phyloP scores from a whole-genome alignment of 2,113 vertebrate species.

The Misgurnus anguillicaudatus region DNA sequence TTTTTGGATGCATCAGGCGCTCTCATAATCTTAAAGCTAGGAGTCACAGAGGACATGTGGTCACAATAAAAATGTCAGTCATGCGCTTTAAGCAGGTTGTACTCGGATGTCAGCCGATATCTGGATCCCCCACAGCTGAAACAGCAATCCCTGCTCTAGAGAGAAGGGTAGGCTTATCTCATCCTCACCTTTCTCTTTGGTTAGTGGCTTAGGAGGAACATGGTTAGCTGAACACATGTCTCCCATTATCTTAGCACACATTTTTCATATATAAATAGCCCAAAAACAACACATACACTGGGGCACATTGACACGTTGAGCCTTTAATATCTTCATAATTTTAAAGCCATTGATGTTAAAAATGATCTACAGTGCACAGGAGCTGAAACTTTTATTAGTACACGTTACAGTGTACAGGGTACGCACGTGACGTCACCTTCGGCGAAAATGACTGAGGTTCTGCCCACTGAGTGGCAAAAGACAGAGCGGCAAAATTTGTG shows the following conservation, averaged over 20 bases:
- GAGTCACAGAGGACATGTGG: conserved; percentile 14
- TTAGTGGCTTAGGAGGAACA: conserved; percentile 33
- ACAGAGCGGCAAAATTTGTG: too few species aligned
- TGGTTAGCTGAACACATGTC: conserved; percentile 44
- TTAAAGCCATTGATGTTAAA: not conserved
- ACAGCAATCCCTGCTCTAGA: conserved; percentile 7
- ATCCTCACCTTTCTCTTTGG: conserved; percentile 24
- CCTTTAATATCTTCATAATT: conserved; percentile 17
- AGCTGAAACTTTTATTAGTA: not conserved
- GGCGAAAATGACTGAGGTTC: too few species aligned
- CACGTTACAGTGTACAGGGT: not conserved
- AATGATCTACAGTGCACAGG: conserved; percentile 8
- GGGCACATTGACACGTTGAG: conserved; percentile 36
- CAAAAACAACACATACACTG: conserved; percentile 39
- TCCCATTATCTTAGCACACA: conserved; percentile 36
- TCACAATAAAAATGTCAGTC: conserved; percentile 13
- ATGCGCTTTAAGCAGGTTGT: conserved; percentile 42
- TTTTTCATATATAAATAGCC: conserved; percentile 56
- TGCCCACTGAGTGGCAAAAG: too few species aligned
- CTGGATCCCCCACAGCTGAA: conserved; percentile 49
- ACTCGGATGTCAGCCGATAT: conserved; percentile 45
- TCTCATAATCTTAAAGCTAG: not conserved
- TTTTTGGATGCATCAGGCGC: too few species aligned
- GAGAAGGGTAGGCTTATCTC: conserved; percentile 21
- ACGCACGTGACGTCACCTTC: too few species aligned